Evolutionary conservation across 2,113 vertebrate species (phyloP).

Genomic region (Percina caprodes): DNA sequence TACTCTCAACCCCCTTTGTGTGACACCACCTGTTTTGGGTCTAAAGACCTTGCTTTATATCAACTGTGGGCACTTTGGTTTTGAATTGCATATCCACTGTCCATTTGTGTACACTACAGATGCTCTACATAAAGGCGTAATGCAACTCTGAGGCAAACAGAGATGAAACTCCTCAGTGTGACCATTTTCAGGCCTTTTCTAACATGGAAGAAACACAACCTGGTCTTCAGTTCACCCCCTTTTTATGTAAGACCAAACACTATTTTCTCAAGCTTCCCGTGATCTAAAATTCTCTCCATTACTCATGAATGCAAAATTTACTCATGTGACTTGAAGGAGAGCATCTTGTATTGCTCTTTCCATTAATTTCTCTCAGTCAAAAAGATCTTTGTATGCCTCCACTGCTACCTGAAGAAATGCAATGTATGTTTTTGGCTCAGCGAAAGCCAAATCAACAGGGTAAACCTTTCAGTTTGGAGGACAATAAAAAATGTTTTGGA

Average conservation of each 20-base stretch:
- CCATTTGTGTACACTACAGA: constrained; percentile 76
- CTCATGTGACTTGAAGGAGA: constrained; percentile 76
- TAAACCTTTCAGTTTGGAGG: constrained; percentile 79
- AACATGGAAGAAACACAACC: constrained; percentile 53
- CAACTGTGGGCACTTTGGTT: constrained; percentile 75
- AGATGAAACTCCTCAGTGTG: constrained; percentile 34
- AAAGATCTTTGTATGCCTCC: constrained; percentile 75
- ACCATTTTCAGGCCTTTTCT: constrained; percentile 63
- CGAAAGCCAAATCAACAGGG: constrained; percentile 75
- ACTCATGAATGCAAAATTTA: constrained; percentile 75
- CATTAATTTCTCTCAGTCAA: constrained; percentile 66
- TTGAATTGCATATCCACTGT: constrained; percentile 73
- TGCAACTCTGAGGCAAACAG: constrained; percentile 40
- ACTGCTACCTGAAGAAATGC: constrained; percentile 79
- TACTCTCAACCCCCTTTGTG: constrained; percentile 54
- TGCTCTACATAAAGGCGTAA: constrained; percentile 55
- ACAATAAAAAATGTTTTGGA: constrained; percentile 82
- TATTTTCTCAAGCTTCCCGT: constrained; percentile 67
- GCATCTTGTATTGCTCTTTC: constrained; percentile 72
- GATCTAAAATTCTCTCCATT: constrained; percentile 73
- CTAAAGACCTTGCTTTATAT: constrained; percentile 80
- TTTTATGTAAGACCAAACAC: constrained; percentile 59
- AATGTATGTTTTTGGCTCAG: constrained; percentile 78
- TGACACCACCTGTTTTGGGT: constrained; percentile 78
- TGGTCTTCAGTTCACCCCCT: background rate